These are phyloP conservation scores for Dryocosmus kuriphilus DNA, from an alignment of 2,888 invertebrate genomes.

Conservation along the genomic window DNA sequence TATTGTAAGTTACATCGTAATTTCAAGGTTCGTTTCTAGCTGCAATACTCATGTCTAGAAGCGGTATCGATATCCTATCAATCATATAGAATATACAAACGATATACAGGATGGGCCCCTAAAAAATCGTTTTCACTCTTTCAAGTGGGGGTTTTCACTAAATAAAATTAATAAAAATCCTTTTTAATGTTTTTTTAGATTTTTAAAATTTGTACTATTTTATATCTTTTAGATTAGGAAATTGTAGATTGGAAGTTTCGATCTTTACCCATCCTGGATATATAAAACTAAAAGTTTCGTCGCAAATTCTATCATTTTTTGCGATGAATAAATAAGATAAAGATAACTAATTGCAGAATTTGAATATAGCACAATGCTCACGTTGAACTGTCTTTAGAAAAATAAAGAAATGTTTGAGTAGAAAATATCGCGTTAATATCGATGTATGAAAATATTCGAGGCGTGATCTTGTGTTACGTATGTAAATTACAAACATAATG, in stretches of 20 bases:
- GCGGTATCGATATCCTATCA: constrained; percentile 40
- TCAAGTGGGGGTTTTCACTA: not conserved
- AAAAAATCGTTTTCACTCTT: not conserved
- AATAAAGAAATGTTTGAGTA: not conserved
- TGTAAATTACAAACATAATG: constrained; percentile 72
- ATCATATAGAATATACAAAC: constrained; percentile 47
- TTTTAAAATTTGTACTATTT: not conserved
- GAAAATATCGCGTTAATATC: constrained; percentile 44
- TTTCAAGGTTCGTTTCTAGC: constrained; percentile 46
- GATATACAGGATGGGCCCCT: constrained; percentile 37
- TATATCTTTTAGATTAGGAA: not conserved
- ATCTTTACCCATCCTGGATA: constrained; percentile 15
- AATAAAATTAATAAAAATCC: not conserved
- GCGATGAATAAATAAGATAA: constrained; percentile 36
- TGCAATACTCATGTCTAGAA: constrained; percentile 30
- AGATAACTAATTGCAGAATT: constrained; percentile 19
- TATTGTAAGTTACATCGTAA: constrained; percentile 71
- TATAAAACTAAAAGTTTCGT: constrained; percentile 6
- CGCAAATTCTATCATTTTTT: constrained; percentile 33
- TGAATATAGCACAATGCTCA: constrained; percentile 25
- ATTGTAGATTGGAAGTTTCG: not conserved
- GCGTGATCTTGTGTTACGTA: constrained; percentile 61
- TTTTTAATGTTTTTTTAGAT: not conserved
- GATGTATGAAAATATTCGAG: constrained; percentile 46
- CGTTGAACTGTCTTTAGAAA: constrained; percentile 15